A percentile compares a stretch with the other conserved stretches of the same genome.
phyloP scores from a whole-genome alignment of 2,113 vertebrate species.

The Gallinago paraguaiae region DNA sequence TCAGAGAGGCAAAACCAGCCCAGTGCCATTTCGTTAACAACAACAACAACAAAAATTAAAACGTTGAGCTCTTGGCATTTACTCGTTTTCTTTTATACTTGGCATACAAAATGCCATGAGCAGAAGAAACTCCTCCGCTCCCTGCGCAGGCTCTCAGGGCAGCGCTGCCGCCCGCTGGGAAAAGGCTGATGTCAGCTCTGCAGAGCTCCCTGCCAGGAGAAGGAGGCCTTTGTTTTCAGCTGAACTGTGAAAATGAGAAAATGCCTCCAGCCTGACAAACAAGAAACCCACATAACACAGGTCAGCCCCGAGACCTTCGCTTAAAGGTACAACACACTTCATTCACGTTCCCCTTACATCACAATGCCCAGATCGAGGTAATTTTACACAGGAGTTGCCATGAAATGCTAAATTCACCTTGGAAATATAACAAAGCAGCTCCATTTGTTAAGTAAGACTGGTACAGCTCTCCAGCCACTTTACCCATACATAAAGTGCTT shows the following conservation, averaged over 20 bases:
- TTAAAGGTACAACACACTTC: constrained; percentile 66
- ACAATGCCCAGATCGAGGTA: background rate
- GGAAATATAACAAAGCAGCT: background rate
- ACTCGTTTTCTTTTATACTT: constrained; percentile 38
- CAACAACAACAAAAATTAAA: background rate
- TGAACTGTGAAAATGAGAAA: constrained; percentile 89
- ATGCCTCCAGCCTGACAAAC: constrained; percentile 84
- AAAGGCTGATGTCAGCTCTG: constrained; percentile 84
- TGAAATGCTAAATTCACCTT: background rate
- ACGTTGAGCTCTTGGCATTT: constrained; percentile 30
- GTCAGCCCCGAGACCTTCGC: constrained; percentile 60
- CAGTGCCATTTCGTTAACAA: background rate
- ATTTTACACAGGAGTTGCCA: background rate
- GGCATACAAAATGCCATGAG: constrained; percentile 69
- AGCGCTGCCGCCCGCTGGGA: constrained; percentile 67
- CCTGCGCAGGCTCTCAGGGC: constrained; percentile 74
- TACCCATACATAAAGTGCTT: background rate
- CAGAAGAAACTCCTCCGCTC: constrained; percentile 75
- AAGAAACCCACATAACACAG: constrained; percentile 76
- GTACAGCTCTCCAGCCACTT: background rate
- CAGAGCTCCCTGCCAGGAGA: constrained; percentile 84
- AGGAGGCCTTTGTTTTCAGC: constrained; percentile 90
- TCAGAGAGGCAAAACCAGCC: background rate
- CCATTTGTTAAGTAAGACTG: background rate
- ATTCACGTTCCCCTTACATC: background rate